Base-by-base conservation (phyloP, 2,797 vertebrate genomes). In the Rhinichthys osculus region DNA sequence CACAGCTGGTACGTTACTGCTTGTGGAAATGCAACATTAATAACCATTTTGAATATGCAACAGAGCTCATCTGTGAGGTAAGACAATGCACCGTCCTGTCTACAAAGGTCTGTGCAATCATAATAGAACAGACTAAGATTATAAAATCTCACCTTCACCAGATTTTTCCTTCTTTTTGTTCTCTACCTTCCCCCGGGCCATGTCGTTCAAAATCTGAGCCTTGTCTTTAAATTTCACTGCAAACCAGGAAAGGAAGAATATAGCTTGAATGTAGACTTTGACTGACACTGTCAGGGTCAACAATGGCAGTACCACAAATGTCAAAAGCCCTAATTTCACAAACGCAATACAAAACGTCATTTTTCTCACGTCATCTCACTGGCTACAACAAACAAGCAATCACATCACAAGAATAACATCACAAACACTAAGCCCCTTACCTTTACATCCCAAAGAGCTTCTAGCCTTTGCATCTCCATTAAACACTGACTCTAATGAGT, bases 221-320 rank as follows among this genome's bases (percentile, higher is more conserved):
- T 95, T 97, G 85, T 98, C 96, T 92, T 95, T 97, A 93, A 97
- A 96, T 94, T 96, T 97, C n/a, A 93, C 97, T 97, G 93, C 78
- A 92, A 94, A 93, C 87, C 91, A 94, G 92, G 79, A 92, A 88
- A 90, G 82, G 88, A 91, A 80, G 86, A 91, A 83, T 80, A 87
- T 86, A 86, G 78, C 33, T 89, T 2, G 52, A 81, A 85, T 44
- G 78, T 66, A 38, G 64, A 71, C 13, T 77, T 78, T 42, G 77
- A 67, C 35, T 85, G 27, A 78, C 73, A 54, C 54, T 42, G 78
- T 77, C 59, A 21, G 38, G 35, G 64, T 76, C 30, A 78, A 14
- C 66, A 79, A 76, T 81, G 47, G 33, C 19, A 76, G 40, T 40
- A 59, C 64, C 71, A 82, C 77, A 81, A 33, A 78, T 74, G 57